phyloP scores from a whole-genome alignment of 2,113 vertebrate genomes.

The Benitochromis conjunctus region DNA sequence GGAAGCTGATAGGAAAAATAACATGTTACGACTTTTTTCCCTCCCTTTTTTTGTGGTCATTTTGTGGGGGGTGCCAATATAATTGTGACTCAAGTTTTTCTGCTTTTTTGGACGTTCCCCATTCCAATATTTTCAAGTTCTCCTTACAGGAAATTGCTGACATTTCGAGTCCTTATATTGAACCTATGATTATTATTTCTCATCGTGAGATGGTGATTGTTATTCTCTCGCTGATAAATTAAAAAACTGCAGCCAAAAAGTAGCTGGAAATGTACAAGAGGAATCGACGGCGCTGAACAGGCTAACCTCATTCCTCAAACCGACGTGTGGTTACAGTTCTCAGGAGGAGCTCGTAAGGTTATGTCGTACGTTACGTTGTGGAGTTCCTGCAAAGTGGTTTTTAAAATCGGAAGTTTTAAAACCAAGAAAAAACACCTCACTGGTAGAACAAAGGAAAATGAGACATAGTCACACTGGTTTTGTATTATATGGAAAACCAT shows the following conservation, averaged over 20 bases:
- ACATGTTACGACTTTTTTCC: neutral
- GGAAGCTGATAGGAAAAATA: neutral
- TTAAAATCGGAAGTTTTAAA: neutral
- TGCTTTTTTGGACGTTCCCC: neutral
- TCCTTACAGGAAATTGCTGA: neutral
- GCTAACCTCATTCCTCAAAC: neutral
- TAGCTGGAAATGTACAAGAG: neutral
- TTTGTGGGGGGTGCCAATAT: neutral
- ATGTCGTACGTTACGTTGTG: neutral
- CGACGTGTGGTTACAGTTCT: accelerated
- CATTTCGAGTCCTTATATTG: neutral
- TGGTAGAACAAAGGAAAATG: neutral
- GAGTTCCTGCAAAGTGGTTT: neutral
- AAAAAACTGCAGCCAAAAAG: neutral
- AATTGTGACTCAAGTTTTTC: neutral
- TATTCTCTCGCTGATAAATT: neutral
- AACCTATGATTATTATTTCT: neutral
- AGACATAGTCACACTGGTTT: neutral
- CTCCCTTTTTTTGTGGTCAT: neutral
- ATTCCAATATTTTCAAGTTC: neutral
- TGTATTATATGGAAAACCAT: neutral
- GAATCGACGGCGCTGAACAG: neutral
- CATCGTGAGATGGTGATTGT: neutral
- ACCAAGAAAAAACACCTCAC: neutral
- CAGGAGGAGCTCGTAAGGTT: neutral